Conservation (phyloP, 2,888 invertebrate genomes). For the Nephrotoma appendiculata region DNA sequence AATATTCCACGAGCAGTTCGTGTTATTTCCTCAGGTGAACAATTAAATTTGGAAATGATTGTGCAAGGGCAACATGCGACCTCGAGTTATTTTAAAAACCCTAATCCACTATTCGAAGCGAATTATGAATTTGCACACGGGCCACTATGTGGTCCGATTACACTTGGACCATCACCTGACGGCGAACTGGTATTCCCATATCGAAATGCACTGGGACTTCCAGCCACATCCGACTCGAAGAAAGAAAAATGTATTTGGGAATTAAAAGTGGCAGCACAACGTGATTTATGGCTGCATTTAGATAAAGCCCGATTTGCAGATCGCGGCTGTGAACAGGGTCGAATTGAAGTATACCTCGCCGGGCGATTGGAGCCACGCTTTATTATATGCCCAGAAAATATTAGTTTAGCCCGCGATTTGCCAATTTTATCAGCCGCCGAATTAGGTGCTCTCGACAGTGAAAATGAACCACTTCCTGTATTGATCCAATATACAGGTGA, state of each 20-base stretch:
- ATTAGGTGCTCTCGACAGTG: constrained; percentile 43
- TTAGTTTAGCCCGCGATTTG: constrained; percentile 61
- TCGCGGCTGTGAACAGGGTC: constrained; percentile 72
- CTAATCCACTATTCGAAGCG: constrained; percentile 70
- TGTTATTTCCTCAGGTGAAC: constrained; percentile 66
- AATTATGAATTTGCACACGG: constrained; percentile 81
- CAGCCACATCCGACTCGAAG: constrained; percentile 45
- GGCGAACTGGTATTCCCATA: constrained; percentile 80
- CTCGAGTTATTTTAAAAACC: constrained; percentile 75
- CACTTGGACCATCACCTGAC: constrained; percentile 63
- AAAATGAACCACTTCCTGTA: constrained; percentile 47
- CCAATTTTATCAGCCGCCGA: constrained; percentile 69
- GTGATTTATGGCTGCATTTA: constrained; percentile 76
- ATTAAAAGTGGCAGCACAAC: constrained; percentile 62
- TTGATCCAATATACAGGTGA: constrained; percentile 60
- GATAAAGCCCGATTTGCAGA: constrained; percentile 77
- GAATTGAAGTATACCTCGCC: constrained; percentile 67
- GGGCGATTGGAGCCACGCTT: constrained; percentile 59
- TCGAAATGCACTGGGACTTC: constrained; percentile 55
- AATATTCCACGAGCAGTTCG: constrained; percentile 44
- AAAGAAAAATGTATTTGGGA: constrained; percentile 69
- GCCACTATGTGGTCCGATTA: constrained; percentile 72
- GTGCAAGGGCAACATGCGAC: constrained; percentile 77
- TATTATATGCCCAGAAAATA: constrained; percentile 74
- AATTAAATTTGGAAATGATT: constrained; percentile 64